phyloP scores from a whole-genome alignment of 1,140 invertebrate genomes.

The Drosophila nannoptera region DNA sequence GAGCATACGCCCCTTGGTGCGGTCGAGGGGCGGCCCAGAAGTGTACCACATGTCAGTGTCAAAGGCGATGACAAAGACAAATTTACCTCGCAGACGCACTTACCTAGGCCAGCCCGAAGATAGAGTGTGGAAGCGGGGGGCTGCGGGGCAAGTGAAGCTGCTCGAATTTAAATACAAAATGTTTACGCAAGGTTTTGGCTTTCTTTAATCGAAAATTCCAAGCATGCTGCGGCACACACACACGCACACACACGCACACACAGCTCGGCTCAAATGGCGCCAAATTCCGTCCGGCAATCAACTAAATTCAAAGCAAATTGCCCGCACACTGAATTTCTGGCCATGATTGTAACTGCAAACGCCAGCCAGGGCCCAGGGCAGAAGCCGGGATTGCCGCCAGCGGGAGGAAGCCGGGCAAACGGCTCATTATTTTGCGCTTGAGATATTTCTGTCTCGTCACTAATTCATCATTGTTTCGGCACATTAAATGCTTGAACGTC shows the following conservation, averaged over 20 bases:
- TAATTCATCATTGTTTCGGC: slow-evolving; percentile 78
- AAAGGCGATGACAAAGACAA: slow-evolving; percentile 73
- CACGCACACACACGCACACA: slow-evolving; percentile 11
- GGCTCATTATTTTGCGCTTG: slow-evolving; percentile 76
- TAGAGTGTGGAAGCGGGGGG: slow-evolving; percentile 14
- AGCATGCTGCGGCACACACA: slow-evolving; percentile 34
- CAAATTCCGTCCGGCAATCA: slow-evolving; percentile 72
- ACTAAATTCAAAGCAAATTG: slow-evolving; percentile 77
- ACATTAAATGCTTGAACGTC: slow-evolving; percentile 77
- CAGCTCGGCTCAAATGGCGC: slow-evolving; percentile 55
- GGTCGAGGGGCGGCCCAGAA: slow-evolving; percentile 29
- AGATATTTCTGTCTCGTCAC: slow-evolving; percentile 78
- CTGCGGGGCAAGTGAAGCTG: slow-evolving; percentile 2
- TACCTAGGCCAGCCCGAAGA: slow-evolving; percentile 12
- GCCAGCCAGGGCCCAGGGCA: not conserved
- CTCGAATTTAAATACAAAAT: slow-evolving; percentile 63
- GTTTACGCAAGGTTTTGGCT: slow-evolving; percentile 21
- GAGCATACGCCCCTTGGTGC: slow-evolving; percentile 6
- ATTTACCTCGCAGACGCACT: slow-evolving; percentile 39
- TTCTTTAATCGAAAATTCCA: slow-evolving; percentile 59
- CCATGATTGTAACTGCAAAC: slow-evolving; percentile 33
- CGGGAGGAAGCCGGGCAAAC: slow-evolving; percentile 39
- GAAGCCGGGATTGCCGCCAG: no score
- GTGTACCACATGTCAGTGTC: slow-evolving; percentile 70
- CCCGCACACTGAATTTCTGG: slow-evolving; percentile 55